These are phyloP conservation scores for Heliconius eleuchia DNA, from an alignment of 1,140 invertebrate species.

Conservation along the genomic window DNA sequence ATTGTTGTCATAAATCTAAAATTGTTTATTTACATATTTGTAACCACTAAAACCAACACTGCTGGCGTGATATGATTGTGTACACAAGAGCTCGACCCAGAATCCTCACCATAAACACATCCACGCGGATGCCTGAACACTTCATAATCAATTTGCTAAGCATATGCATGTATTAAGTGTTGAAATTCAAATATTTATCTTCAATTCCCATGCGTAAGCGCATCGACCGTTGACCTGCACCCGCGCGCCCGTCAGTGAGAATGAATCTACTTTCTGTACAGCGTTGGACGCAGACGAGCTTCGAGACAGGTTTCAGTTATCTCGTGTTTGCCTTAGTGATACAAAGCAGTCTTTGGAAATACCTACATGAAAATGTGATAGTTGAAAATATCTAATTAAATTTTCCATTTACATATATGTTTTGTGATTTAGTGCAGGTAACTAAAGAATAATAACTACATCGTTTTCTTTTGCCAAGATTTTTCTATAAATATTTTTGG, in stretches of 20 bases:
- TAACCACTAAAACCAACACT: slow-evolving; percentile 23
- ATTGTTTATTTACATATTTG: slow-evolving; percentile 14
- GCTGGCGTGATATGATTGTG: slow-evolving; percentile 19
- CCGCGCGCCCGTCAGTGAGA: slow-evolving; percentile 57
- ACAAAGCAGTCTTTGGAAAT: neutral
- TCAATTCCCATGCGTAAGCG: slow-evolving; percentile 70
- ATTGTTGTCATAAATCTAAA: neutral
- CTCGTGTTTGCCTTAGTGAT: neutral
- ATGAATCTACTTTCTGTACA: slow-evolving; percentile 62
- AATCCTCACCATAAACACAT: slow-evolving; percentile 60
- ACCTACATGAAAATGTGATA: neutral
- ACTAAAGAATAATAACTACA: too few species aligned
- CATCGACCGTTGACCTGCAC: slow-evolving; percentile 74
- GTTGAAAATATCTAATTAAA: neutral
- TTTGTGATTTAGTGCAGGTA: too few species aligned
- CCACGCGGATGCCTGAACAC: slow-evolving; percentile 52
- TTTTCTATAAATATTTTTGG: too few species aligned
- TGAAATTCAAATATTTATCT: slow-evolving; percentile 80
- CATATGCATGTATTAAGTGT: slow-evolving; percentile 80
- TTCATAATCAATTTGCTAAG: slow-evolving; percentile 76
- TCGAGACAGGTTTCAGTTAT: slow-evolving; percentile 29
- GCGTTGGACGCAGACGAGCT: slow-evolving; percentile 23
- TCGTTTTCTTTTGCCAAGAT: too few species aligned
- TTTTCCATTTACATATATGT: neutral
- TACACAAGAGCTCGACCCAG: slow-evolving; percentile 46